phyloP scores from a whole-genome alignment of 2,888 invertebrate species.

The Dione juno region DNA sequence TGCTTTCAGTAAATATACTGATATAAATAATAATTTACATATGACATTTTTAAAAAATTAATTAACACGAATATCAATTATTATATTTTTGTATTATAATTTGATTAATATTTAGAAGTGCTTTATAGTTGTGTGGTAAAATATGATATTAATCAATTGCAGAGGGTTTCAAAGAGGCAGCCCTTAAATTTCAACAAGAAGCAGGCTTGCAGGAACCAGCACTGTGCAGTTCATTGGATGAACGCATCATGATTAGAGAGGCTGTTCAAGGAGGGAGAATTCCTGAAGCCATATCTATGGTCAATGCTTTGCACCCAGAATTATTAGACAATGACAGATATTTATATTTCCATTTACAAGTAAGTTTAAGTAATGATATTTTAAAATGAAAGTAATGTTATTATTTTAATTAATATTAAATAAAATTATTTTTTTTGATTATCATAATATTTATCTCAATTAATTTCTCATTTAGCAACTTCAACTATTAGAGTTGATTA shows the following conservation, averaged over 20 bases:
- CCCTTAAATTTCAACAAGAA: slow-evolving; percentile 97
- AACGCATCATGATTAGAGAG: slow-evolving; percentile 95
- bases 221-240: slow-evolving; percentile 90
- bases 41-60: too few relatives aligned
- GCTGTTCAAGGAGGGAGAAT: slow-evolving; percentile 96
- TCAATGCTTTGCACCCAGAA: slow-evolving; percentile 97
- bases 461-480: slow-evolving; percentile 86
- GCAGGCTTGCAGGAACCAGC: slow-evolving; percentile 87
- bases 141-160: slow-evolving; percentile 45
- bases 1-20: background rate
- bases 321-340: slow-evolving; percentile 97
- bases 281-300: slow-evolving; percentile 95
- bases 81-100: background rate
- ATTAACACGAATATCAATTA: background rate
- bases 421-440: too few relatives aligned
- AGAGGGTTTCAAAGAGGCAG: slow-evolving; percentile 98
- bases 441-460: background rate
- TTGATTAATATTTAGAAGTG: background rate
- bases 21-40: too few relatives aligned
- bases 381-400: too few relatives aligned
- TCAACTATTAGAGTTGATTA: slow-evolving; percentile 93
- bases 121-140: background rate
- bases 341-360: slow-evolving; percentile 97
- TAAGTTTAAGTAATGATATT: slow-evolving; percentile 84
- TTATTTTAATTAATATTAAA: too few relatives aligned